Base-by-base conservation (phyloP, 2,797 vertebrate genomes). In the Acanthopagrus latus region DNA sequence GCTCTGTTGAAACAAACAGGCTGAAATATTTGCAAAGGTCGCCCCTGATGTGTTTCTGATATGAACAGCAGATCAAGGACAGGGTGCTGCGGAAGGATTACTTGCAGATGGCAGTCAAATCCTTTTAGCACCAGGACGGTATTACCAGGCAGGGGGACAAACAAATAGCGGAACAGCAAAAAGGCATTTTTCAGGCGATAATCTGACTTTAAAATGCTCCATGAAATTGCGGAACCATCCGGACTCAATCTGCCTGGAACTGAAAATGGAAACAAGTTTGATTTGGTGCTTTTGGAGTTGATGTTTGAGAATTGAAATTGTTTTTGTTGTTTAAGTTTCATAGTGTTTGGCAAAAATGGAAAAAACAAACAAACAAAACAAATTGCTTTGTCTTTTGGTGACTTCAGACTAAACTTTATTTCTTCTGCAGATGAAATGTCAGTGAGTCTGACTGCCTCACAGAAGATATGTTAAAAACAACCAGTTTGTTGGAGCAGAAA, bases 121-220 rank as follows among this genome's bases (percentile, higher is more conserved):
- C 52, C 58, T 69, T 74, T 62, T 23, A 71, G 51, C 27, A 63
- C 17, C 27, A 25, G 41, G 58, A 58, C 5, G 21, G 5, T 55
- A 65, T 78, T 76, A 67, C 67, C 71, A 65, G 11, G 10, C 44
- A 38, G 38, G 38, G 8, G 10, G 51, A 76, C 72, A 74, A 41
- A 57, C 44, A 57, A 82, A 68, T 11, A 64, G 70, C 25, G 56
- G 38, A 86, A 51, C 9, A 71, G 47, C 17, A 71, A 74, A 85
- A 57, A 65, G 3, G 3, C 4, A 50, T 64, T 86, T 68, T 74
- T 6, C 27, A 51, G 1, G 4, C n/a, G 63, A 71, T 41, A 60
- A 17, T 69, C 38, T 47, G 38, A 80, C 58, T 76, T 48, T 73
- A 27, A 78, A 71, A 74, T 59, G 38, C 12, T n/a, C 44, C 60